Percentiles rank a stretch among this genome's conserved stretches.
These are phyloP conservation scores for Cerastis rubricosa DNA, from an alignment of 2,888 invertebrate genomes.

Conservation along the genomic window DNA sequence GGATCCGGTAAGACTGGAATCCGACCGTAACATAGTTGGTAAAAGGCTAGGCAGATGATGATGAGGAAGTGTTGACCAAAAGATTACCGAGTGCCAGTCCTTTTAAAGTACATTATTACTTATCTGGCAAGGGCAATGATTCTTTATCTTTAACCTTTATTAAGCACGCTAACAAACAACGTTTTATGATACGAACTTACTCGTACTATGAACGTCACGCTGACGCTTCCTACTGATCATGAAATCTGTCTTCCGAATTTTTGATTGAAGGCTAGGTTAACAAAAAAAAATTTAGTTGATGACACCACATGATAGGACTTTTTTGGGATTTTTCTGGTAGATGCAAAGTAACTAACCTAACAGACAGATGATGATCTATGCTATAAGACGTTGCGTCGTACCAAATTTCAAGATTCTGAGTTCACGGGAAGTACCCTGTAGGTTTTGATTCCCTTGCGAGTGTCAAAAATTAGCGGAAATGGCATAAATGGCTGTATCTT, in stretches of 20 bases:
- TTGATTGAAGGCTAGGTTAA: conserved; percentile 25
- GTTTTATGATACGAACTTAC: conserved; percentile 4
- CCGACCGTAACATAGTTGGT: too few relatives aligned
- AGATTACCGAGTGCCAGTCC: neutral
- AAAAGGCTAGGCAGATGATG: too few relatives aligned
- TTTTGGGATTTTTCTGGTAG: neutral
- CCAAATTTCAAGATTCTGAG: too few relatives aligned
- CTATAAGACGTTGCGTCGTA: too few relatives aligned
- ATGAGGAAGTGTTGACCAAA: neutral
- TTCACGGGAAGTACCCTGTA: too few relatives aligned
- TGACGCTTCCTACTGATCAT: neutral
- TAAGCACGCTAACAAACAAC: neutral
- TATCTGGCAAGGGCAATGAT: neutral
- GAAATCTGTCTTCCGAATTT: neutral
- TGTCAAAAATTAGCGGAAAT: too few relatives aligned
- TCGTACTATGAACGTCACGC: conserved; percentile 2
- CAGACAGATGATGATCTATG: too few relatives aligned
- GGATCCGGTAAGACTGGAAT: too few relatives aligned
- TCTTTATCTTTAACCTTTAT: neutral
- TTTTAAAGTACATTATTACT: neutral
- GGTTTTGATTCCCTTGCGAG: too few relatives aligned
- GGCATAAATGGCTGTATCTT: too few relatives aligned
- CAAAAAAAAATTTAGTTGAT: neutral
- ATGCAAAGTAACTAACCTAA: too few relatives aligned
- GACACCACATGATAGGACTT: conserved; percentile 16